phyloP scores from a whole-genome alignment of 2,113 vertebrate genomes.

The Ophthalmolycus amberensis region DNA sequence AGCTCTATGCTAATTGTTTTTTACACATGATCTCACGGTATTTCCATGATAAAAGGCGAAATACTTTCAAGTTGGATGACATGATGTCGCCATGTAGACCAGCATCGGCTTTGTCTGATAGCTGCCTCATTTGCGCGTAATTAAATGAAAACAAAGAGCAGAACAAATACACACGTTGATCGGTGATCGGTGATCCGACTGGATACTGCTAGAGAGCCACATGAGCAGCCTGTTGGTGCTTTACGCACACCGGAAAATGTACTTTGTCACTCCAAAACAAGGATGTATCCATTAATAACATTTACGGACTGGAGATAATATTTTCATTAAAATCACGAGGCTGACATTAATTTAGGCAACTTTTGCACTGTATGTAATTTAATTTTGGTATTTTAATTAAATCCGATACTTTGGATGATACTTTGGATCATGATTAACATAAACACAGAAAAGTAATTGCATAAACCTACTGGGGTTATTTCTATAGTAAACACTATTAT shows the following conservation, averaged over 20 bases:
- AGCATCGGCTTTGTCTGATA: slow-evolving; percentile 50
- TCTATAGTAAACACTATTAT: not conserved
- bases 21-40: slow-evolving; percentile 60
- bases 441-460: not conserved
- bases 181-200: slow-evolving; percentile 45
- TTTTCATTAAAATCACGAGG: not conserved
- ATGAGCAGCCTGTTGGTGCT: slow-evolving; percentile 27
- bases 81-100: slow-evolving; percentile 68
- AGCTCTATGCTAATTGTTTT: slow-evolving; percentile 63
- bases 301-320: not conserved
- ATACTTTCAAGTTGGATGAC: slow-evolving; percentile 45
- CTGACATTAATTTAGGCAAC: not conserved
- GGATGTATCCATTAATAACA: not conserved
- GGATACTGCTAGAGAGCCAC: slow-evolving; percentile 29
- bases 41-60: slow-evolving; percentile 73
- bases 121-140: slow-evolving; percentile 73
- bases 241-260: slow-evolving; percentile 46
- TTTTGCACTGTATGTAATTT: not conserved
- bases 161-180: slow-evolving; percentile 76
- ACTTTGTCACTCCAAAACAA: not conserved
- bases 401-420: not conserved
- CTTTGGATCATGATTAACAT: not conserved
- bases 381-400: not conserved
- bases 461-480: not conserved
- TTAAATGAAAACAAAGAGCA: slow-evolving; percentile 77